These are phyloP conservation scores for Glaucopsyche alexis DNA, from an alignment of 2,888 invertebrate genomes.

Conservation along the genomic window DNA sequence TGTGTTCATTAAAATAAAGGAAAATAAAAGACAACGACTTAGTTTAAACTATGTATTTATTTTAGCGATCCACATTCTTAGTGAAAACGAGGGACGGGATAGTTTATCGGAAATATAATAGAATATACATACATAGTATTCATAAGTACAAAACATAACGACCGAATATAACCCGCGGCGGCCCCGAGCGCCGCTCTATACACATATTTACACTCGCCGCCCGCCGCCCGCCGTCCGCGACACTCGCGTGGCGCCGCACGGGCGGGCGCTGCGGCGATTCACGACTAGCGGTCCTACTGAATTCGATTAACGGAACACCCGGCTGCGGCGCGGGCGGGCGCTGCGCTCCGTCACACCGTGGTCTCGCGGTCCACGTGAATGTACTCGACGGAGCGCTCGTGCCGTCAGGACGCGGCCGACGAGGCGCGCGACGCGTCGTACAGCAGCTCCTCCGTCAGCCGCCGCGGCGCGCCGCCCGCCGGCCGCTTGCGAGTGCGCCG, in stretches of 20 bases:
- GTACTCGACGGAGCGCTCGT: constrained; percentile 93
- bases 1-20: neutral
- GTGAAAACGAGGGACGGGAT: constrained; percentile 73
- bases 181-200: constrained; percentile 24
- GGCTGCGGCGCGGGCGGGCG: neutral
- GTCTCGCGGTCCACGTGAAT: constrained; percentile 96
- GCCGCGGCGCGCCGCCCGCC: constrained; percentile 80
- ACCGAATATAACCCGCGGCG: constrained; percentile 22
- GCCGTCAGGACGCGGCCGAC: constrained; percentile 90
- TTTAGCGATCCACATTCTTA: constrained; percentile 61
- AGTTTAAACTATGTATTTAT: constrained; percentile 57
- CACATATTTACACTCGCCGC: constrained; percentile 29
- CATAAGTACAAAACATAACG: constrained; percentile 37
- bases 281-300: constrained; percentile 16
- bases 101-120: constrained; percentile 60
- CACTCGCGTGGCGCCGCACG: neutral
- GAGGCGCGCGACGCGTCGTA: constrained; percentile 81
- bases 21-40: neutral
- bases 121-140: constrained; percentile 42
- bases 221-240: neutral
- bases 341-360: constrained; percentile 86
- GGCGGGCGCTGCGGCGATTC: neutral
- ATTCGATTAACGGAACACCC: constrained; percentile 30
- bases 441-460: constrained; percentile 85
- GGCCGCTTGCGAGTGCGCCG: constrained; percentile 78